phyloP scores from a whole-genome alignment of 2,113 vertebrate genomes.

The Eclectus roratus region DNA sequence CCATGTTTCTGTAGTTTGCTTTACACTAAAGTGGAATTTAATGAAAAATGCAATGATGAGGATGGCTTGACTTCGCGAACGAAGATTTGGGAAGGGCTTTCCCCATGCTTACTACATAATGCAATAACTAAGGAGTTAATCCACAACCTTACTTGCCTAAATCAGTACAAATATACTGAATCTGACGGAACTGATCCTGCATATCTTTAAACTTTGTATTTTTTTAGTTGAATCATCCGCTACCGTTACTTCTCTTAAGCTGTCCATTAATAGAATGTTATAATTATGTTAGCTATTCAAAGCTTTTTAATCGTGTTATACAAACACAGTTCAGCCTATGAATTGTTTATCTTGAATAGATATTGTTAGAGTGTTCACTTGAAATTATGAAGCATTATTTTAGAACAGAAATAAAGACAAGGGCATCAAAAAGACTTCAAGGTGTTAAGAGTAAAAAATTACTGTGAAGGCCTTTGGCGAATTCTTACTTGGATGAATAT shows the following conservation, averaged over 20 bases:
- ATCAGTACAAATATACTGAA: background rate
- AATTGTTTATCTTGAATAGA: conserved; percentile 40
- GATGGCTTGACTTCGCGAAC: too few species aligned
- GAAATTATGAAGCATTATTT: background rate
- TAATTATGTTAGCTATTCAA: background rate
- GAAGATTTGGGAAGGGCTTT: too few species aligned
- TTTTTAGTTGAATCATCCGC: background rate
- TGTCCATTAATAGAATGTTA: conserved; percentile 9
- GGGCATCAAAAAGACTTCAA: background rate
- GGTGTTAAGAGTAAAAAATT: background rate
- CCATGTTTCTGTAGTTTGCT: background rate
- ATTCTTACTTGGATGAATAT: background rate
- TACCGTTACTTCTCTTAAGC: background rate
- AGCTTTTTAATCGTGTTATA: conserved; percentile 35
- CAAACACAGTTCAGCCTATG: background rate
- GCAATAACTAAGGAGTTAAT: background rate
- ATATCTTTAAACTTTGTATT: background rate
- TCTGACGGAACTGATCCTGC: background rate
- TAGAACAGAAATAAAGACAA: conserved; percentile 8
- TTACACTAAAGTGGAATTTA: background rate
- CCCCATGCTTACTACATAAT: too few species aligned
- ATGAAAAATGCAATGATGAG: background rate
- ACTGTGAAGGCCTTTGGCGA: background rate
- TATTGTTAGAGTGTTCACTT: background rate
- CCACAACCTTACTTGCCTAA: background rate